Conservation (phyloP, 35 echinoderm and acorn worm species). For the Hemicentrotus pulcherrimus region DNA sequence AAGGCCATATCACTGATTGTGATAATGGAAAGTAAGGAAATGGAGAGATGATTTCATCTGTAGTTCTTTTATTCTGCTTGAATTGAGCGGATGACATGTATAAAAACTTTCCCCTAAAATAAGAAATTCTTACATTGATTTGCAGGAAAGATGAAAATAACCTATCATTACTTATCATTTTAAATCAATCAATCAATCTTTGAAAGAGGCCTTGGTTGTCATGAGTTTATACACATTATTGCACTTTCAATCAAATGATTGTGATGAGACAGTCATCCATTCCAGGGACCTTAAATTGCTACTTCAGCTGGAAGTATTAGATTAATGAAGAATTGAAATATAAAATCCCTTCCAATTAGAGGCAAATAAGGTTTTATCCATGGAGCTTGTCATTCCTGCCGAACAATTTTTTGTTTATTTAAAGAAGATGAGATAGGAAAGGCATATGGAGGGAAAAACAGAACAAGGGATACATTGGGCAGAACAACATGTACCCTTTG, state of each 20-base stretch:
- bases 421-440: too few relatives aligned
- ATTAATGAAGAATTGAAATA: too few relatives aligned
- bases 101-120: neutral
- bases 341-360: too few relatives aligned
- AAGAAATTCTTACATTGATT: neutral
- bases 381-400: too few relatives aligned
- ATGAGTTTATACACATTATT: neutral
- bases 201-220: neutral
- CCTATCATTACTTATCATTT: neutral
- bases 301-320: too few relatives aligned
- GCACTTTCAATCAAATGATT: neutral
- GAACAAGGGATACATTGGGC: too few relatives aligned
- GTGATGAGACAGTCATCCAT: neutral
- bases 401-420: too few relatives aligned
- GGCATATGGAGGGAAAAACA: too few relatives aligned
- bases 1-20: neutral
- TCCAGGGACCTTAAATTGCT: neutral
- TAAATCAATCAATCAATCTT: neutral
- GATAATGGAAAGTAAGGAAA: neutral
- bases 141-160: neutral
- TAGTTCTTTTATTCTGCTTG: neutral
- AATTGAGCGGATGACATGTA: neutral
- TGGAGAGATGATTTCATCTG: neutral
- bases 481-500: neutral
- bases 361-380: too few relatives aligned